These are phyloP conservation scores for Willowsia nigromaculata DNA, from an alignment of 2,888 invertebrate species.

Conservation along the genomic window DNA sequence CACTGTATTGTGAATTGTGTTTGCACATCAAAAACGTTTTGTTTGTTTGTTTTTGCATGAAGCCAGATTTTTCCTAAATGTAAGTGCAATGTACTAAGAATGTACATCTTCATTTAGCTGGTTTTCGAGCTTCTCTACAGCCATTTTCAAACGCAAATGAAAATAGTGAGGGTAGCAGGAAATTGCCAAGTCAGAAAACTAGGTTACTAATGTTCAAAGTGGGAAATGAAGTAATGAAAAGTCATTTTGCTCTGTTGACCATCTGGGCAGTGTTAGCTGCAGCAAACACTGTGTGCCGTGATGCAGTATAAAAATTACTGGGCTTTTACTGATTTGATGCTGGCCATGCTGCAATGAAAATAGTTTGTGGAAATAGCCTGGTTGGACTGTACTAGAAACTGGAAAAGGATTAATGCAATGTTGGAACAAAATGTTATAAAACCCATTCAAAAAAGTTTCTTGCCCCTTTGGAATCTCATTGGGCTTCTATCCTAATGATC, in stretches of 20 bases:
- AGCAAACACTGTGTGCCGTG: not conserved
- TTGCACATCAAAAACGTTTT: not conserved
- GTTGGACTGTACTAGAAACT: not conserved
- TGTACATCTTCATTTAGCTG: slow-evolving; percentile 42
- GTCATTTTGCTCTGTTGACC: slow-evolving; percentile 64
- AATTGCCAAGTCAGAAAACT: slow-evolving; percentile 63
- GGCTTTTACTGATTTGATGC: not conserved
- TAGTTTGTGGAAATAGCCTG: not conserved
- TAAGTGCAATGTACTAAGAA: slow-evolving; percentile 28
- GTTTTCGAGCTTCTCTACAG: not conserved
- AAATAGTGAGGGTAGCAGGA: slow-evolving; percentile 35
- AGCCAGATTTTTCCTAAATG: not conserved
- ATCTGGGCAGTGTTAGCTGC: slow-evolving; percentile 39
- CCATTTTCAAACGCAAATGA: not conserved
- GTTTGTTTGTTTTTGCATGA: not conserved
- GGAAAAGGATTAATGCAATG: not conserved
- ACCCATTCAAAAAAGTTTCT: not conserved
- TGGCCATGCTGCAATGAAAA: not conserved
- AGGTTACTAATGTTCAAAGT: slow-evolving; percentile 65
- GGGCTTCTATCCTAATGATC: slow-evolving; percentile 17
- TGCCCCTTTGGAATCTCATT: slow-evolving; percentile 12
- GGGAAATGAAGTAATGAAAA: slow-evolving; percentile 69
- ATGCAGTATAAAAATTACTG: not conserved
- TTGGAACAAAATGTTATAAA: not conserved
- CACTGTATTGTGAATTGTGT: not conserved